phyloP scores from a whole-genome alignment of 2,888 invertebrate species.

The Crioceris asparagi region DNA sequence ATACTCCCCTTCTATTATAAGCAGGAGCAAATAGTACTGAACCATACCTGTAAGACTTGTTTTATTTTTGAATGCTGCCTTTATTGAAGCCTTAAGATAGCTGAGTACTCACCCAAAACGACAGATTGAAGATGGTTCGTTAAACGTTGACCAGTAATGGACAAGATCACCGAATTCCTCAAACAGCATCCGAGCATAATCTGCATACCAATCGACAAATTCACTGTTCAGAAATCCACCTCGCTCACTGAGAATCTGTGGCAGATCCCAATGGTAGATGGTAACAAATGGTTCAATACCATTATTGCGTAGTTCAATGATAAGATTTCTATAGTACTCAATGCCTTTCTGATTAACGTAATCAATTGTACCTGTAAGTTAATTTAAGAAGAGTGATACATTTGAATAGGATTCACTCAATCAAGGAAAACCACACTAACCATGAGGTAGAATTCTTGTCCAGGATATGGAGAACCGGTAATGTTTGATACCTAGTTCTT shows the following conservation, averaged over 20 bases:
- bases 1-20: too few relatives aligned
- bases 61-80: too few relatives aligned
- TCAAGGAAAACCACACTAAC: background rate
- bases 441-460: background rate
- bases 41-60: too few relatives aligned
- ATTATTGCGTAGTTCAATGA: constrained; percentile 40
- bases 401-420: too few relatives aligned
- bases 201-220: constrained; percentile 47
- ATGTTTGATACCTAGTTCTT: background rate
- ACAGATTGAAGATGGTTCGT: constrained; percentile 37
- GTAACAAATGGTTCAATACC: constrained; percentile 48
- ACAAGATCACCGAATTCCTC: constrained; percentile 32
- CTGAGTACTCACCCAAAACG: background rate
- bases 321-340: constrained; percentile 14
- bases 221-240: constrained; percentile 54
- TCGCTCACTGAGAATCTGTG: constrained; percentile 34
- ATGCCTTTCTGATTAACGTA: constrained; percentile 39
- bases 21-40: too few relatives aligned
- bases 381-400: background rate
- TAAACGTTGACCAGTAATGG: constrained; percentile 44
- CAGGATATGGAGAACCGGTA: constrained; percentile 1
- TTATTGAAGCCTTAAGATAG: too few relatives aligned
- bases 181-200: constrained; percentile 45
- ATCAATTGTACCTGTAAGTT: constrained; percentile 8
- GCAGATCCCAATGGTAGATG: constrained; percentile 43